Evolutionary conservation across 2,113 vertebrate species (phyloP).

Genomic region (Mixornis gularis): DNA sequence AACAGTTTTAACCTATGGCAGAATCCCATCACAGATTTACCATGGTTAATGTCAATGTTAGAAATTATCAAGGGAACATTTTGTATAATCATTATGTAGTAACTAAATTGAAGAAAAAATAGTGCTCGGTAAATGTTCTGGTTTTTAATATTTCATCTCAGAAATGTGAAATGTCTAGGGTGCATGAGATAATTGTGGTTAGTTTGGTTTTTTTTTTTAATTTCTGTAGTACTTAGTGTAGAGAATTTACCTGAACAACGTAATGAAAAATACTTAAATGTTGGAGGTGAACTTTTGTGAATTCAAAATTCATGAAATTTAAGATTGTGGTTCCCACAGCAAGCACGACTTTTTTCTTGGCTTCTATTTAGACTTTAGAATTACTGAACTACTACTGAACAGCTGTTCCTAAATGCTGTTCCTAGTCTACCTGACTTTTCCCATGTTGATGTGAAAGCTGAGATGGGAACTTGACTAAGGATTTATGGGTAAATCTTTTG

Average conservation of each 20-base stretch:
- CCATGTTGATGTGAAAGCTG: not conserved
- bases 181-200: not conserved
- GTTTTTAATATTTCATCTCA: not conserved
- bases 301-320: not conserved
- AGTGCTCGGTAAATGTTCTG: not conserved
- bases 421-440: conserved; percentile 5
- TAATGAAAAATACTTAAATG: not conserved
- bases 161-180: not conserved
- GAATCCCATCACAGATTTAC: not conserved
- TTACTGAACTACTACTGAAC: not conserved
- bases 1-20: no score
- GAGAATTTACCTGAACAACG: not conserved
- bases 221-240: not conserved
- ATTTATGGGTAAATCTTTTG: not conserved
- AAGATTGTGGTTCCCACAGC: not conserved
- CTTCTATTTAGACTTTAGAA: not conserved
- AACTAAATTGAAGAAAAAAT: not conserved
- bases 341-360: not conserved
- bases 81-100: not conserved
- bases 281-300: not conserved
- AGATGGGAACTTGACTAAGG: conserved; percentile 13
- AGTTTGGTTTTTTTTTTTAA: not conserved
- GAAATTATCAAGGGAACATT: not conserved
- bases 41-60: not conserved
- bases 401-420: not conserved